Base-by-base conservation (phyloP, 2,888 invertebrate species). In the Cremastobaeus sp. region DNA sequence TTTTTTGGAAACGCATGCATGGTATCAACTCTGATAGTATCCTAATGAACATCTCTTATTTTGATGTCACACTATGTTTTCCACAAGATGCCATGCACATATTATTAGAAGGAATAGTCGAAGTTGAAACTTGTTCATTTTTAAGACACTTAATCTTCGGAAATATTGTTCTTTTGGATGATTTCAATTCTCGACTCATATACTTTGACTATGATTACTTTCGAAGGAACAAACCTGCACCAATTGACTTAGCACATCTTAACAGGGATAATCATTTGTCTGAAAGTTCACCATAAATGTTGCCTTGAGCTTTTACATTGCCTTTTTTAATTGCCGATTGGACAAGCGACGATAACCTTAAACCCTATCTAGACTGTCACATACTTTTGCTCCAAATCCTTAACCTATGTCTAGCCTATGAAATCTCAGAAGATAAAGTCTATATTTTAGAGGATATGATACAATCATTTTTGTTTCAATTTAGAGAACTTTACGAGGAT, bases 131-230 rank as follows among this genome's bases (percentile, higher is more conserved):
- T n/a, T n/a, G n/a, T n/a, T n/a, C 34, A 1, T 20, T 50, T n/a
- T 11, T 50, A 9, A 34, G 35, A 1, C 12, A 34, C 8, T 50
- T 17, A 11, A 20, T 50, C 17, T 18, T 12, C 1, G 34, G 11
- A 34, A 34, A 50, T 18, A n/a, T 50, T 0, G 9, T 50, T 3
- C 6, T 2, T 9, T 34, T 50, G n/a, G 20, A 32, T 50, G 50
- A 50, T 0, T 50, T 50, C 5, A 50, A 50, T 20, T 9, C 57
- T 3, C 21, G 45, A 11, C 28, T 76, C 0, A 3, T 3, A 8
- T 35, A 37, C 54, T 75, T 76, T 30, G 30, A 59, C 47, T 72
- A 50, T 28, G 28, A 47, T n/a, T 48, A 75, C 18, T 66, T 75
- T 35, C 11, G 20, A 9, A 54, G 12, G 3, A 66, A 75, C 47